Evolutionary conservation across 2,888 invertebrate genomes (phyloP), one percentile per base, ranked within the genome.

Genomic region (Cryptus armator): DNA sequence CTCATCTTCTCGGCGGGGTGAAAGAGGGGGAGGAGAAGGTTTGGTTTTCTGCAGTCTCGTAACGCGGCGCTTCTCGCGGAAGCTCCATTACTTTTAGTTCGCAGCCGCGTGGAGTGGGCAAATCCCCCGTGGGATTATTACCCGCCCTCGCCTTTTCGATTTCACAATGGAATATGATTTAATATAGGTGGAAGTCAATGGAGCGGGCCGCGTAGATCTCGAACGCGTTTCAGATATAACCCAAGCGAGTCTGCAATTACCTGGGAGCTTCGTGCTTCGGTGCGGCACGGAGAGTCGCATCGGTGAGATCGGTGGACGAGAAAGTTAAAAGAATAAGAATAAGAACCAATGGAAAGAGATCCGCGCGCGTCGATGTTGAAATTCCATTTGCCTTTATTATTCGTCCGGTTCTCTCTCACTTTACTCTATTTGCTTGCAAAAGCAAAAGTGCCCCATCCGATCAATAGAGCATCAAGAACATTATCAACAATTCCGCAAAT

Each of bases 121-220:
- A 88, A 90, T 67, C 62, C 87, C 86, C 87, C 86, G 80, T 86
- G 87, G 84, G 89, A 91, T 91, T 91, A 91, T 89, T 89, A 89
- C 83, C 85, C 81, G 76, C 75, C 88, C 86, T 89, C 87, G 68
- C 72, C 87, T 87, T 86, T 87, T 87, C 81, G 80, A 85, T 82
- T 81, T 85, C 87, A 89, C 89, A 89, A 90, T 89, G 89, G 89
- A 91, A 89, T 88, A 90, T 89, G 90, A 91, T 91, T 91, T 90
- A 91, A 92, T 89, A 89, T 90, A 87, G 88, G 85, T 87, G 76
- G 82, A 87, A 88, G 85, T 86, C 89, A 90, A 89, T 89, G 88
- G 88, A 81, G 84, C 87, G 87, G 76, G 84, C 79, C 59, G 32
- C 76, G 75, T 66, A 67, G 76, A 85, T 85, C 80, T 68, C 76